phyloP scores from a whole-genome alignment of 1,140 invertebrate species.

The Pachyrhynchus sulphureomaculatus region DNA sequence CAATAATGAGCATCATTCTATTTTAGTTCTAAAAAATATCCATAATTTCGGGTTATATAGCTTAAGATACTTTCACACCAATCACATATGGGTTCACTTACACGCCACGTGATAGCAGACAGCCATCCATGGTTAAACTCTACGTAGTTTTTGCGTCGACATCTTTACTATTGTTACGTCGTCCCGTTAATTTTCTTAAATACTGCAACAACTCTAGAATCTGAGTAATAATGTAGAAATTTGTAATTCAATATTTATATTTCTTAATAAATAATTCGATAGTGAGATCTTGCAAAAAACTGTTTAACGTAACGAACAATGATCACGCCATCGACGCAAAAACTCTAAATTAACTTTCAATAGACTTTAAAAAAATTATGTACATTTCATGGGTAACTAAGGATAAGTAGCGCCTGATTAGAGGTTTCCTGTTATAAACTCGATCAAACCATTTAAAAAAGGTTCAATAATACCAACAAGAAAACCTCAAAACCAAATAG shows the following conservation, averaged over 20 bases:
- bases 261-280: too few species aligned
- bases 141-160: neutral
- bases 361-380: neutral
- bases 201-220: neutral
- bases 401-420: neutral
- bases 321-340: neutral
- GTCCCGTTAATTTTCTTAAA: neutral
- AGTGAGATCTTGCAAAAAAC: too few species aligned
- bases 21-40: constrained; percentile 27
- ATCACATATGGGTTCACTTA: neutral
- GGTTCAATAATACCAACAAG: too few species aligned
- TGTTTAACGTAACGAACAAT: neutral
- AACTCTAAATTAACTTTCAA: constrained; percentile 7
- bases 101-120: constrained; percentile 4
- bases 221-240: too few species aligned
- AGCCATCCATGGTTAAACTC: constrained; percentile 4
- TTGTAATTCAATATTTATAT: too few species aligned
- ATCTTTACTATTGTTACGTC: neutral
- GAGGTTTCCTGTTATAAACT: neutral
- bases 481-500: too few species aligned
- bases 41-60: constrained; percentile 5
- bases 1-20: too few species aligned
- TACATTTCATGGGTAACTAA: constrained; percentile 3
- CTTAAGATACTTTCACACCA: constrained; percentile 2
- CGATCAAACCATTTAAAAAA: too few species aligned